Evolutionary conservation across 1,140 invertebrate genomes (phyloP), one percentile per base, ranked within the genome.

Genomic region (Cyclina sinensis): DNA sequence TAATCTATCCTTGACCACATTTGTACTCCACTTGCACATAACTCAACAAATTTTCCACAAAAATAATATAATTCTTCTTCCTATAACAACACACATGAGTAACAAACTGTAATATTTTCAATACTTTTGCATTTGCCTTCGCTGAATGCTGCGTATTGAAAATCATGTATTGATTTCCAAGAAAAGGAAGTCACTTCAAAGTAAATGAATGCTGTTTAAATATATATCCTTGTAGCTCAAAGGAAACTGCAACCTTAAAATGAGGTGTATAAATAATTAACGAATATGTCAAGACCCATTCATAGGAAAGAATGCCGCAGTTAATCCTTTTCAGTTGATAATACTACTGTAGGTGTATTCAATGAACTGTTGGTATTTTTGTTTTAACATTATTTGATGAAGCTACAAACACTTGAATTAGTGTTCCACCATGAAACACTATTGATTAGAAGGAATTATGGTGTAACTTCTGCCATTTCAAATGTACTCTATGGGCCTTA

Each of bases 1-100:
- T 21, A 18, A 68, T 43, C 51, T 14, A 14, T 46, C 59, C 43
- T 16, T 30, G 7, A 5, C 43, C 14, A 68, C 24, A 5, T 24
- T 2, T 16, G 14, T 21, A 18, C 24, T 65, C n/a, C n/a, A 27
- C 24, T 68, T 5, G 12, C 14, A 68, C 57, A 68, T 82, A 35
- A 70, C 35, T 70, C 35, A n/a, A 37, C 21, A 37, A 35, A 70
- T 37, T 35, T 70, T 37, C 57, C n/a, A n/a, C 24, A 62, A 11
- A n/a, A 62, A 27, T n/a, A 62, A n/a, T 62, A 62, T 27, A 24
- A 62, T 62, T 62, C n/a, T n/a, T n/a, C n/a, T n/a, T n/a, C n/a
- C n/a, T n/a, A n/a, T n/a, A n/a, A n/a, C n/a, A n/a, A n/a, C n/a
- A n/a, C n/a, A n/a, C n/a, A n/a, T n/a, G n/a, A n/a, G n/a, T n/a